Base-by-base conservation (phyloP, 2,888 invertebrate species). In the Euclidia mi region DNA sequence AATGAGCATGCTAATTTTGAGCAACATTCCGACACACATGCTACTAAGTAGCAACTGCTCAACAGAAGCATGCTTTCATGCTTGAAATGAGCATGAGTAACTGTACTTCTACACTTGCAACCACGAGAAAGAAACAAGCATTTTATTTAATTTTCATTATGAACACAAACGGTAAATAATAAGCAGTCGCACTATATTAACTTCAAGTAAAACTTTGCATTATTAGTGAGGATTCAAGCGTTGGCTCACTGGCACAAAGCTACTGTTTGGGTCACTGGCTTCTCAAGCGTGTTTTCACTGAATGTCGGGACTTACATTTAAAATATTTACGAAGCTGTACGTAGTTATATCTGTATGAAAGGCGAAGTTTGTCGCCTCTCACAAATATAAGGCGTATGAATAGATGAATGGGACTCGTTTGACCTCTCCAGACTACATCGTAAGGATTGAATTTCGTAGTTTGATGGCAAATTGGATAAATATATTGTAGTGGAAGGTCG, bases 161-260 rank as follows among this genome's bases (percentile, higher is more conserved):
- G 37, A 52, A 65, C 59, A 59, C 47, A 49, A 53, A 44, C 45
- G 29, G 47, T 60, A 56, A 64, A 71, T 63, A 52, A 49, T 50
- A 64, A 57, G 37, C 56, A 50, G 9, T 20, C 43, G 40, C 52
- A 57, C 35, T 60, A 58, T 60, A 69, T 63, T 64, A 73, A 71
- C 65, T 68, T 41, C 40, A 50, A 56, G 57, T 46, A 66, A 78
- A 79, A 73, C 72, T 76, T 61, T 53, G 69, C 75, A 63, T 84
- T 82, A 81, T 84, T 84, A 84, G 79, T 64, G 73, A 56, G 73
- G 69, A 82, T 76, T 77, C 78, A 74, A 56, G 50, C 70, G 53
- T 47, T 43, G 59, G 65, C n/a, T n/a, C n/a, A n/a, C n/a, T n/a
- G n/a, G n/a, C n/a, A n/a, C n/a, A n/a, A n/a, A n/a, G n/a, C 65